Base-by-base conservation (phyloP, 23 tunicate genomes). In the Clavelina lepadiformis region DNA sequence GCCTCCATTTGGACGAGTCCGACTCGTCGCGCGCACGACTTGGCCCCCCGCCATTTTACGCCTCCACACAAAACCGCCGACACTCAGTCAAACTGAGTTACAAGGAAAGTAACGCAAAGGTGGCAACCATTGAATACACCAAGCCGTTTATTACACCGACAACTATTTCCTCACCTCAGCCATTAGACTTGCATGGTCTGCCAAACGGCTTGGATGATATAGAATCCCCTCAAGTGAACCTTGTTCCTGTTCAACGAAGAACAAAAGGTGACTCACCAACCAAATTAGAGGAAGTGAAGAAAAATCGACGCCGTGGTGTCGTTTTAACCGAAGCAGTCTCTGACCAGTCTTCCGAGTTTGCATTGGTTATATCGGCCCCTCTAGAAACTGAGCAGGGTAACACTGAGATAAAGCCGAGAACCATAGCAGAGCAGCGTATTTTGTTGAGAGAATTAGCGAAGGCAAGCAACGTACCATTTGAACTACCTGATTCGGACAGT, bases 141-240 rank as follows among this genome's bases (percentile, higher is more conserved):
- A 30, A 22, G 34, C 45, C 67, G 2, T 23, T 13, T 31, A 72
- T 72, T 6, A 41, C 49, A 23, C 44, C 21, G 31, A 46, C 67
- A 2, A 35, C 13, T 19, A 72, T 72, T 6, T 73, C 79, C 0
- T n/a, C 58, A 19, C 79, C 79, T 28, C 20, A 0, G 32, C 79
- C 79, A 1, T 33, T 73, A 29, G 79, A 73, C 28, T 59, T 73
- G n/a, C 59, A 61, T 28, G 79, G 79, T 6, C 33, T 73, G 11
- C 79, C 68, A n/a, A 61, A 61, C 37, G 79, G 69, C 5, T 38
- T 73, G 45, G 18, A 49, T 8, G 79, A 73, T 46, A 41, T 73
- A 44, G 18, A 25, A 0, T 30, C 59, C 1, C 44, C 65, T 32
- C 51, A 55, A 34, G 26, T 33, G 5, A 31, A 46, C 5, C 44